Evolutionary conservation across 2,888 invertebrate species (phyloP).

Genomic region (Lydus trimaculatus): DNA sequence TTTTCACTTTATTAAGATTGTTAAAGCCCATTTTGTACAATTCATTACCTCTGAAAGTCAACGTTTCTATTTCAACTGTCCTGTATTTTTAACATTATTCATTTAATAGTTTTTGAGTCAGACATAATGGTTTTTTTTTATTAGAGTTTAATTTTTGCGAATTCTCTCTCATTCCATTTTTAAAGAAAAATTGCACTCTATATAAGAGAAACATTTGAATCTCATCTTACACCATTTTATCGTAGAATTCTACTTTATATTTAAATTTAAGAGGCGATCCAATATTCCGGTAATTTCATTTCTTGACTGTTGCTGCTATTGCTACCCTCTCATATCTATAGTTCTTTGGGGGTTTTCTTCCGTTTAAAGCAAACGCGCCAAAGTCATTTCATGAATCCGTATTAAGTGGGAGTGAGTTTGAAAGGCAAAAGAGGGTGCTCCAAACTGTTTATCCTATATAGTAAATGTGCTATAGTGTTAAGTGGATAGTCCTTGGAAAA

Average conservation of each 20-base stretch:
- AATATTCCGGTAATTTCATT: constrained; percentile 61
- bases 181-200: background rate
- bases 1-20: constrained; percentile 13
- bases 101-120: background rate
- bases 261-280: constrained; percentile 58
- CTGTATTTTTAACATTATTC: background rate
- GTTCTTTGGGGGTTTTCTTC: background rate
- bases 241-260: constrained; percentile 60
- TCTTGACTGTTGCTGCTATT: constrained; percentile 34
- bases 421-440: background rate
- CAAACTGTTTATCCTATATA: background rate
- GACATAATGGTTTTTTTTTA: background rate
- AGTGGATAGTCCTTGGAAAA: constrained; percentile 38
- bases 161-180: background rate
- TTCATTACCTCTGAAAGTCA: background rate
- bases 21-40: background rate
- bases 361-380: constrained; percentile 40
- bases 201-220: constrained; percentile 24
- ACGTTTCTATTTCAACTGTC: background rate
- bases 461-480: constrained; percentile 32
- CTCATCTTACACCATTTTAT: constrained; percentile 44
- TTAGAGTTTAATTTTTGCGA: background rate
- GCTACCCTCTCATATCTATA: background rate
- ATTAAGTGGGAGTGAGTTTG: constrained; percentile 31
- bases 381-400: constrained; percentile 1